A percentile compares a stretch with the other conserved stretches of the same genome.
Evolutionary conservation across 1,140 invertebrate genomes (phyloP).

Genomic region (Eufriesea mexicana): DNA sequence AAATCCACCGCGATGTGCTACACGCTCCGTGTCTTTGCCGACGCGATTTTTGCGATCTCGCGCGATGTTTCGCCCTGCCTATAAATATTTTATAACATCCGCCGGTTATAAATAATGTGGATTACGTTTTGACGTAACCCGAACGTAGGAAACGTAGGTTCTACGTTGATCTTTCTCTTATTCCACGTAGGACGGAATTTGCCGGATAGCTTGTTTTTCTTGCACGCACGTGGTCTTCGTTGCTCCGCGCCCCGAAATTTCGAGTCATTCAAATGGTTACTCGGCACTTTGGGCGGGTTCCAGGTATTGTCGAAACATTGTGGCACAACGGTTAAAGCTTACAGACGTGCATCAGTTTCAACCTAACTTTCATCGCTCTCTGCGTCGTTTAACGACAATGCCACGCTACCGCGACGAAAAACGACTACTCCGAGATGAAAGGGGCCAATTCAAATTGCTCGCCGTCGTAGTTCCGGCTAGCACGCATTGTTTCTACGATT

Average conservation of each 20-base stretch:
- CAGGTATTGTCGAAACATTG: slow-evolving; percentile 61
- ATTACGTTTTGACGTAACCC: background rate
- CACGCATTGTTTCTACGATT: background rate
- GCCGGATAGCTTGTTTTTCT: background rate
- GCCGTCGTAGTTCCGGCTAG: no score
- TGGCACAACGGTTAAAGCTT: slow-evolving; percentile 40
- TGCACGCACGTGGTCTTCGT: background rate
- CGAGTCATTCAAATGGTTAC: slow-evolving; percentile 45
- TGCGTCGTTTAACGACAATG: slow-evolving; percentile 23
- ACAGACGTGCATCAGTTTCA: slow-evolving; percentile 58
- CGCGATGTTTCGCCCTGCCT: no score
- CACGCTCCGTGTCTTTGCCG: no score
- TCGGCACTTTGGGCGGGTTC: slow-evolving; percentile 54
- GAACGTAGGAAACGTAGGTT: background rate
- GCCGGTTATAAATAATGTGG: background rate
- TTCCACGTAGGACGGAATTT: background rate
- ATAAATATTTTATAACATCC: no score
- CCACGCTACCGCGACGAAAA: background rate
- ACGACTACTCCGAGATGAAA: background rate
- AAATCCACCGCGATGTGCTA: background rate
- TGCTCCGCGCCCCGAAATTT: slow-evolving; percentile 38
- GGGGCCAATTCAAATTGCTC: background rate
- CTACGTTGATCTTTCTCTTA: background rate
- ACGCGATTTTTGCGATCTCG: no score
- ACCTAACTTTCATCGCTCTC: slow-evolving; percentile 54